Evolutionary conservation across 2,113 vertebrate species (phyloP), one percentile per base, ranked within the genome.

Genomic region (Pimephales promelas): DNA sequence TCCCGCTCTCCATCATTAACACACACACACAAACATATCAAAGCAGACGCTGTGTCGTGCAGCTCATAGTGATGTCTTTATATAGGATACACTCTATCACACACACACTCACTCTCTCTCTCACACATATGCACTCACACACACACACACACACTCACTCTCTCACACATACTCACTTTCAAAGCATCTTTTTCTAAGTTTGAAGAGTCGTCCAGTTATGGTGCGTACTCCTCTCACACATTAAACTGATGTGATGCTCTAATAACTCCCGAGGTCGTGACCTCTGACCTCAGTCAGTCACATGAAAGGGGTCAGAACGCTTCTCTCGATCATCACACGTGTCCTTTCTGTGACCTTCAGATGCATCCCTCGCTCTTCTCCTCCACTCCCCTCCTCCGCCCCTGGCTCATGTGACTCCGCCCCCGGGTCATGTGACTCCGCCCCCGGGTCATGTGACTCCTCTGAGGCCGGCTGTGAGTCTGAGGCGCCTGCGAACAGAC

Each of bases 321-420:
- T 31, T 74, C 40, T 24, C 43, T 84, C 81, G 22, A 28, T 36
- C 56, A 40, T 40, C 56, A 84, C 52, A 13, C 40, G 36, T 59
- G 3, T 36, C 3, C 1, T 52, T 31, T 43, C 72, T 57, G 49
- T 59, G 52, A 22, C 22, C 84, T 61, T 47, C 86, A 94, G 93
- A 89, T 95, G 89, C 84, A 92, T 94, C 78, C 68, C 90, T 34
- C 86, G 49, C 62, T 88, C 92, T 62, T 77, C 91, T 2, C 16
- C 62, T 10, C 47, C 88, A 18, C 84, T 86, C 40, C 85, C 83
- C 84, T 86, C 89, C 1, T 26, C 66, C 54, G 0, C 73, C 54
- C 61, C 45, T 77, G 16, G 89, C 49, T 56, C 77, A 3, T 64
- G 16, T 0, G 47, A 10, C 1, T 80, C 87, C 47, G 45, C 43